Base-by-base conservation (phyloP, 2,888 invertebrate species). In the Muschampia plurimacula region DNA sequence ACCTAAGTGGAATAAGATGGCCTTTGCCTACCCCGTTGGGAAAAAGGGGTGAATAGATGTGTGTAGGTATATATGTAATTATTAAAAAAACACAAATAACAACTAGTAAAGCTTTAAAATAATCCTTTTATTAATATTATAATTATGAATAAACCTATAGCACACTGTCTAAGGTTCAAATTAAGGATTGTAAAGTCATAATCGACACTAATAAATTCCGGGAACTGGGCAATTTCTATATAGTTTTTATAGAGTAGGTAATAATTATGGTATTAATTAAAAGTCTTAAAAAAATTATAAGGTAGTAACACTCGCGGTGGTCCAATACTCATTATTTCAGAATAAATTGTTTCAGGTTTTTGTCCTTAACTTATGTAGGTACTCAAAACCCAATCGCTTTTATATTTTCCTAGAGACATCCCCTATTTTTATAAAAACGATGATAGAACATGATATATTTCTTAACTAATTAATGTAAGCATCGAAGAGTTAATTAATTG, bases 401-500 rank as follows among this genome's bases (percentile, higher is more conserved):
- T 88, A 88, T 87, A 89, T 87, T 88, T 84, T 81, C 80, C 81
- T 79, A 81, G 79, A 83, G 80, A 83, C 81, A 75, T 73, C 81
- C 74, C 79, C 85, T 55, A 87, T 88, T 89, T 90, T 86, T 88
- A 87, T 59, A 90, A 88, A 86, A 88, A 89, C 89, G 88, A 89
- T 86, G 85, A 85, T 83, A 83, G 81, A 84, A 86, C 90, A 86
- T 85, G 86, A 86, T 88, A 89, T 88, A 89, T 87, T 83, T 82
- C 83, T 77, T 78, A 81, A 83, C 84, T 92, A 93, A 92, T 92
- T 90, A 93, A 92, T 91, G 87, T 90, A 92, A 93, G 89, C 91
- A 84, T 82, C 86, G 89, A 85, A 84, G 87, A 89, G 89, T 87
- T 93, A 92, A 93, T 92, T 93, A 92, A 93, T 84, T 93, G 92